phyloP scores from a whole-genome alignment of 2,797 vertebrate species.

The Peromyscus melanophrys region DNA sequence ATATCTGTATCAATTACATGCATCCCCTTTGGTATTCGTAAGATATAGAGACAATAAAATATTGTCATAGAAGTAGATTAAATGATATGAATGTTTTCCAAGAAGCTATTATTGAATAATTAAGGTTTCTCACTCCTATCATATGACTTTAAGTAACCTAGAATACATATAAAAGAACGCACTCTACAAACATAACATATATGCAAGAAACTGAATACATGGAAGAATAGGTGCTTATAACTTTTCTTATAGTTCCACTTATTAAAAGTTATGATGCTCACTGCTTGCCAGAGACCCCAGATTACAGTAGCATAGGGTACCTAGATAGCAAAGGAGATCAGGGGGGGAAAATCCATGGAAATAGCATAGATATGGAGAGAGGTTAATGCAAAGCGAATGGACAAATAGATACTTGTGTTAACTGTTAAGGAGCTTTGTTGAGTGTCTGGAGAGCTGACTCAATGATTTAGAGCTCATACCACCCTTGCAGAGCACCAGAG shows the following conservation, averaged over 20 bases:
- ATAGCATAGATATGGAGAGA: not conserved
- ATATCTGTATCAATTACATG: not conserved
- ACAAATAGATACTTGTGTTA: not conserved
- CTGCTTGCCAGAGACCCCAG: not conserved
- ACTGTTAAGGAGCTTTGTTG: not conserved
- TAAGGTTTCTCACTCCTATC: not conserved
- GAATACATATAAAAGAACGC: not conserved
- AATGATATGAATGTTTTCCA: not conserved
- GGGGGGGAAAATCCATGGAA: not conserved
- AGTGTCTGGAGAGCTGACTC: not conserved
- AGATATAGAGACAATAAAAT: not conserved
- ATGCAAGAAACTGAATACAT: not conserved
- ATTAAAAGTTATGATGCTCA: not conserved
- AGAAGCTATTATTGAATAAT: not conserved
- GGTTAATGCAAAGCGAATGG: not conserved
- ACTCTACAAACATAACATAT: not conserved
- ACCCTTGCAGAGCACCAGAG: not conserved
- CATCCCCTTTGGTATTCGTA: not conserved
- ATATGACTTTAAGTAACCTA: conserved; percentile 30
- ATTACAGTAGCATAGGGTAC: not conserved
- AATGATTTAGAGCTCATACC: not conserved
- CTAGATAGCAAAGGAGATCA: not conserved
- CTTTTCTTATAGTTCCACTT: not conserved
- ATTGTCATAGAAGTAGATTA: not conserved
- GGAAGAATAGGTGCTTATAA: not conserved